Conservation (phyloP, 1,140 invertebrate species). For the Euborellia annulipes region DNA sequence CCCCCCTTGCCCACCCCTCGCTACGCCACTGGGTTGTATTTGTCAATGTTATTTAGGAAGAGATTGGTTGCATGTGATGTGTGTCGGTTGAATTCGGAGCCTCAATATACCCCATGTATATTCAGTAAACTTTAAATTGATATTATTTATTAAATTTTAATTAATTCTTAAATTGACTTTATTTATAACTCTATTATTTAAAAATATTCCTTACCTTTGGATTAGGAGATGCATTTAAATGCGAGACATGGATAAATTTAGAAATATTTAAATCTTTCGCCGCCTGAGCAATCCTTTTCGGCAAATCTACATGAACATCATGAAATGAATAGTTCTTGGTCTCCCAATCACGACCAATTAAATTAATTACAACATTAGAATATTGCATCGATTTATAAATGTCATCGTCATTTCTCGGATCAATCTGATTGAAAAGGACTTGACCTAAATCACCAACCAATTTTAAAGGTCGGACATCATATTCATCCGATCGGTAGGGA, state of each 20-base stretch:
- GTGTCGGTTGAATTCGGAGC: too few species aligned
- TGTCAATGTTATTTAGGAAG: too few species aligned
- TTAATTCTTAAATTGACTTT: too few species aligned
- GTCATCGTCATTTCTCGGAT: constrained; percentile 76
- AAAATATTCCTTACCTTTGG: constrained; percentile 46
- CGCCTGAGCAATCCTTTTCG: constrained; percentile 56
- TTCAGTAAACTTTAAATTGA: too few species aligned
- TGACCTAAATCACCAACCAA: constrained; percentile 89
- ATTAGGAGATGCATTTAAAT: constrained; percentile 49
- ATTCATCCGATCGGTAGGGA: constrained; percentile 79
- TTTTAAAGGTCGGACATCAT: constrained; percentile 59
- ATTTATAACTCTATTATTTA: too few species aligned
- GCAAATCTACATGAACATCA: constrained; percentile 64
- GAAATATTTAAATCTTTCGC: constrained; percentile 61
- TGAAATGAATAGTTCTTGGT: constrained; percentile 75
- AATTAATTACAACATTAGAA: constrained; percentile 95
- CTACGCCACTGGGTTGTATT: too few species aligned
- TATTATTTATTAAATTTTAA: too few species aligned
- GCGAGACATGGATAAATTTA: constrained; percentile 70
- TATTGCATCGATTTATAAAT: constrained; percentile 78
- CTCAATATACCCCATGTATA: too few species aligned
- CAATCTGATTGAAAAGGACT: constrained; percentile 74
- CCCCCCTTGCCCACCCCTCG: too few species aligned
- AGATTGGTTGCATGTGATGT: too few species aligned
- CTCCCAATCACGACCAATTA: constrained; percentile 82